Evolutionary conservation across 2,113 vertebrate species (phyloP), one percentile per base, ranked within the genome.

Genomic region (Sarotherodon lohbergeri): DNA sequence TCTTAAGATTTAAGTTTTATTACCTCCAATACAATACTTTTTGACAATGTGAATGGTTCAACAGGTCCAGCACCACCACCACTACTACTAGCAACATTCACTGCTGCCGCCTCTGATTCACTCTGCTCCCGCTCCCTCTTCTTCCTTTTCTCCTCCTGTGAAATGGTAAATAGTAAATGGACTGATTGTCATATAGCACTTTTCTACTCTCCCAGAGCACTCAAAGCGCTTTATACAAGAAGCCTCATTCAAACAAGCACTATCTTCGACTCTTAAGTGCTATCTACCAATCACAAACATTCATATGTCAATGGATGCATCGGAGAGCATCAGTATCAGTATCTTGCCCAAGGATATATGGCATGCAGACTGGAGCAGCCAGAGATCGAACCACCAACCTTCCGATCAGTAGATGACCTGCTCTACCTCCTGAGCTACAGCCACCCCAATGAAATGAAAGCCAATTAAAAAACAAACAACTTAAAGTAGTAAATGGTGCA

Each of bases 111-210:
- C 85, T 98, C 98, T 0, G 97, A 96, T 94, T 98, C 98, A 82
- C 97, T 97, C 59, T 98, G 98, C 7, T 99, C 99, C 85, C 98
- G 97, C 78, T 99, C 98, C 43, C 98, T 97, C 86, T 99, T 99
- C 86, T 98, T 97, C 93, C 98, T 98, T 93, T 98, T 99, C 92
- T 99, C 98, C 78, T 99, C 99, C 98, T 99, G 89, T 1, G 43
- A 83, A 1, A 55, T 27, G 5, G 63, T 68, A 68, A 66, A 66
- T 39, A 66, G 61, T 66, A 66, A 68, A 68, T 22, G 19, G 19
- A 39, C 34, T 39, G 19, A 66, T 66, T 66, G 34, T 68, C 22
- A 39, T 68, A 39, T 66, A 13, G 61, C 34, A 39, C 10, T 68
- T 68, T 39, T 39, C 11, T 22, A 68, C 61, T 39, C 34, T 39